Evolutionary conservation across 2,797 vertebrate species (phyloP).

Genomic region (Lycodopsis pacificus): DNA sequence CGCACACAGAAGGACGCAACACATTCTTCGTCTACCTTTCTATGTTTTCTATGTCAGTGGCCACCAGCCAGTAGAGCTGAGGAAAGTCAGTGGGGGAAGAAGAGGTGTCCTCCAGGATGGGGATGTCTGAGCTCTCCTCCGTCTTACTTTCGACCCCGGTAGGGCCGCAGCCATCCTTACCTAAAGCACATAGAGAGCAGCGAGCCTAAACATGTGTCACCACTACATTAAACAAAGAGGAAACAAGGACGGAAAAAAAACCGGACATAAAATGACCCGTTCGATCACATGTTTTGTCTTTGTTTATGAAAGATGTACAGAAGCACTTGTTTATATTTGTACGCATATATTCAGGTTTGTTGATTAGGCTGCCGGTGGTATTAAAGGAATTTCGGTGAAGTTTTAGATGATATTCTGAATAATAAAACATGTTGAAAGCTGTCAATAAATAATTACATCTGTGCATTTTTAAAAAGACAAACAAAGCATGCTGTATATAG

Average conservation of each 20-base stretch:
- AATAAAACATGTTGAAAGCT: background rate
- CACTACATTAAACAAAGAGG: background rate
- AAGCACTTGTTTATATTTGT: background rate
- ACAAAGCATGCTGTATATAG: constrained; percentile 9
- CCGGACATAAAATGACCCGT: background rate
- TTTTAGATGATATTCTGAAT: background rate
- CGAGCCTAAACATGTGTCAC: background rate
- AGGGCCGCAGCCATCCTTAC: constrained; percentile 85
- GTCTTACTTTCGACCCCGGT: constrained; percentile 86
- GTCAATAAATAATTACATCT: background rate
- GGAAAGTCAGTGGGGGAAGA: constrained; percentile 90
- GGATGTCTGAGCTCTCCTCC: constrained; percentile 92
- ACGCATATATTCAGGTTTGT: background rate
- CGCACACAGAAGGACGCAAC: background rate
- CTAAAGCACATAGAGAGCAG: constrained; percentile 73
- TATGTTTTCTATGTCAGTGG: constrained; percentile 95
- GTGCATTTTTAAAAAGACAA: background rate
- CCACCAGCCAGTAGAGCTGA: constrained; percentile 93
- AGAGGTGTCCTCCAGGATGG: constrained; percentile 92
- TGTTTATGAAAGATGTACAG: background rate
- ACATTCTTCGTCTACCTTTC: constrained; percentile 85
- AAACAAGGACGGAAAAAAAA: background rate
- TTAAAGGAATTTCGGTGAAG: background rate
- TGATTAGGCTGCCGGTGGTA: background rate
- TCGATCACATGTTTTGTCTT: background rate